A percentile compares a stretch with the other conserved stretches of the same genome.
These are phyloP conservation scores for Rhodeus uyekii DNA, from an alignment of 2,797 vertebrate species.

Conservation along the genomic window DNA sequence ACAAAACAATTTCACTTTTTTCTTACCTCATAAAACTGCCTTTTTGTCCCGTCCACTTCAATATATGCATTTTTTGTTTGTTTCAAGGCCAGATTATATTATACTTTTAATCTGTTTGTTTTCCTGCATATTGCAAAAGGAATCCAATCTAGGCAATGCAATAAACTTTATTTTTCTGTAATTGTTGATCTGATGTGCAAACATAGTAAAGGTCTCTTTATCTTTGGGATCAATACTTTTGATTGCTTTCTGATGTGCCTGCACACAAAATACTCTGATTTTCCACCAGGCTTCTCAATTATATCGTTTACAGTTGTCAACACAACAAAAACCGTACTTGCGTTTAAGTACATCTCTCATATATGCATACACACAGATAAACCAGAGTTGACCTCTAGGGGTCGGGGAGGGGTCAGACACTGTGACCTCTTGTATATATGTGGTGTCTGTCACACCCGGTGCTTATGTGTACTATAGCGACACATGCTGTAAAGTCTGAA, in stretches of 20 bases:
- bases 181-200: conserved; percentile 3
- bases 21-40: background rate
- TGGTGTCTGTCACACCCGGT: conserved; percentile 11
- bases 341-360: background rate
- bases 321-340: conserved; percentile 5
- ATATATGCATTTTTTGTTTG: background rate
- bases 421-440: conserved; percentile 9
- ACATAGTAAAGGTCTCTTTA: conserved; percentile 8
- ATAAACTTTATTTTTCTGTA: conserved; percentile 14
- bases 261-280: background rate
- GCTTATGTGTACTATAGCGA: conserved; percentile 10
- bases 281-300: conserved; percentile 12
- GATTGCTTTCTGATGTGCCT: conserved; percentile 15
- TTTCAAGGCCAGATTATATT: background rate
- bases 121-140: background rate
- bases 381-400: background rate
- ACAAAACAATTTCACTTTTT: background rate
- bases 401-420: background rate
- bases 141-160: background rate
- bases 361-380: conserved; percentile 4
- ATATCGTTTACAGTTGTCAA: conserved; percentile 17
- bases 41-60: background rate
- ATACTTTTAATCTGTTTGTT: background rate
- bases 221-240: background rate
- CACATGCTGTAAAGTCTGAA: background rate